phyloP scores from a whole-genome alignment of 2,888 invertebrate species.

The Hypomecis atomaria region DNA sequence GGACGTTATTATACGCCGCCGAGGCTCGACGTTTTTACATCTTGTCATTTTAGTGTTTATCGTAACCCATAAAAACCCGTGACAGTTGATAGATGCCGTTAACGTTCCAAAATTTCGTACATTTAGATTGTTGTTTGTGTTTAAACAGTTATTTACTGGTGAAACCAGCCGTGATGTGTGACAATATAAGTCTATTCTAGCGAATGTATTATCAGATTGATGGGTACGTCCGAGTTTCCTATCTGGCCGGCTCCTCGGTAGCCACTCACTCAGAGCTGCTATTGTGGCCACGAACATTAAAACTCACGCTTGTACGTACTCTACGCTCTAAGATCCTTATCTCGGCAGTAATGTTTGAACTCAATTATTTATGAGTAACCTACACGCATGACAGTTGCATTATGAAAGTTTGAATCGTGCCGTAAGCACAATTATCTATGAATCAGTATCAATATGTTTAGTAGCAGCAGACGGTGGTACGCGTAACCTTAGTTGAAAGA shows the following conservation, averaged over 20 bases:
- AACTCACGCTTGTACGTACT: constrained; percentile 51
- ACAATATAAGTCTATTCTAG: constrained; percentile 33
- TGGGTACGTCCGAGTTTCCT: constrained; percentile 35
- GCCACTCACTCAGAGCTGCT: constrained; percentile 54
- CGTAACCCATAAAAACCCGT: constrained; percentile 49
- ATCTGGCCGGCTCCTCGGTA: constrained; percentile 44
- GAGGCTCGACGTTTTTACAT: constrained; percentile 53
- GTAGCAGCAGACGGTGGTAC: constrained; percentile 13
- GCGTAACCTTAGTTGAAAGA: constrained; percentile 27
- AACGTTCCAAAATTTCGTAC: constrained; percentile 40
- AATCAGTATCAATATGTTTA: constrained; percentile 43
- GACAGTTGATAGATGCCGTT: constrained; percentile 53
- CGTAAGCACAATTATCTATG: constrained; percentile 48
- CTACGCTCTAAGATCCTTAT: constrained; percentile 60
- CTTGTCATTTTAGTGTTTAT: constrained; percentile 53
- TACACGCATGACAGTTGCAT: constrained; percentile 61
- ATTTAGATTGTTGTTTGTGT: constrained; percentile 30
- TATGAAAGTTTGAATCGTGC: constrained; percentile 55
- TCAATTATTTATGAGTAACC: constrained; percentile 65
- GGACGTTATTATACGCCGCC: constrained; percentile 52
- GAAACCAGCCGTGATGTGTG: constrained; percentile 28
- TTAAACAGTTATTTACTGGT: constrained; percentile 29
- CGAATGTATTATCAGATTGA: constrained; percentile 44
- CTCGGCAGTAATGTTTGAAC: constrained; percentile 64
- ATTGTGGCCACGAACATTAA: constrained; percentile 48